Percentiles rank a stretch among this genome's conserved stretches.
These are phyloP conservation scores for Sciurus vulgaris DNA, from an alignment of 2,797 vertebrate genomes.

Conservation along the genomic window DNA sequence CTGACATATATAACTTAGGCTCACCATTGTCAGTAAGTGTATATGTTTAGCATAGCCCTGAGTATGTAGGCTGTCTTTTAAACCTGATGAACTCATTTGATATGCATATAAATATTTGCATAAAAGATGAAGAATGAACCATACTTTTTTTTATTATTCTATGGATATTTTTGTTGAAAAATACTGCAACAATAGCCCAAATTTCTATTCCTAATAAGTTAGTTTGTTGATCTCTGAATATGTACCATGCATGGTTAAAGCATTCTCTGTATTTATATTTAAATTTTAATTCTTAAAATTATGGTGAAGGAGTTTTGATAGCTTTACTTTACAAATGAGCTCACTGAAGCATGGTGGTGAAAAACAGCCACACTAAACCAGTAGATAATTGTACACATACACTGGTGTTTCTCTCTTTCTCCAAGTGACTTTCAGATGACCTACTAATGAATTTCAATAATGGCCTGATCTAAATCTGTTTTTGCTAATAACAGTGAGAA, in stretches of 20 bases:
- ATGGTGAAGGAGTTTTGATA: neutral
- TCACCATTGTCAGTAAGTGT: neutral
- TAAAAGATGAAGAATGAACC: neutral
- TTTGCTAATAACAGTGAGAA: conserved; percentile 48
- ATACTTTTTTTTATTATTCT: neutral
- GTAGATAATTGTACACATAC: neutral
- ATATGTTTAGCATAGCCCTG: neutral
- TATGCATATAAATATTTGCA: neutral
- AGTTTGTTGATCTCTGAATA: neutral
- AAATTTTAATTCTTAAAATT: neutral
- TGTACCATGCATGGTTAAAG: neutral
- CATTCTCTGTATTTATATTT: neutral
- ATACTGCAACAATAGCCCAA: neutral
- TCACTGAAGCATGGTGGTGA: neutral
- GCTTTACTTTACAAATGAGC: conserved; percentile 33
- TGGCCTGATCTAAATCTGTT: neutral
- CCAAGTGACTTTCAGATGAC: conserved; percentile 49
- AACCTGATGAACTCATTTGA: neutral
- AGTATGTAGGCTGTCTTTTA: neutral
- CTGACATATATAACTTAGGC: neutral
- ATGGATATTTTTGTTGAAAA: neutral
- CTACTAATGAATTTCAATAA: conserved; percentile 46
- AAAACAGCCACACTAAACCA: neutral
- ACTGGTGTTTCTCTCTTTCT: neutral
- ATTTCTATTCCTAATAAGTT: neutral